phyloP scores from a whole-genome alignment of 2,113 vertebrate genomes.

The Alethe diademata region DNA sequence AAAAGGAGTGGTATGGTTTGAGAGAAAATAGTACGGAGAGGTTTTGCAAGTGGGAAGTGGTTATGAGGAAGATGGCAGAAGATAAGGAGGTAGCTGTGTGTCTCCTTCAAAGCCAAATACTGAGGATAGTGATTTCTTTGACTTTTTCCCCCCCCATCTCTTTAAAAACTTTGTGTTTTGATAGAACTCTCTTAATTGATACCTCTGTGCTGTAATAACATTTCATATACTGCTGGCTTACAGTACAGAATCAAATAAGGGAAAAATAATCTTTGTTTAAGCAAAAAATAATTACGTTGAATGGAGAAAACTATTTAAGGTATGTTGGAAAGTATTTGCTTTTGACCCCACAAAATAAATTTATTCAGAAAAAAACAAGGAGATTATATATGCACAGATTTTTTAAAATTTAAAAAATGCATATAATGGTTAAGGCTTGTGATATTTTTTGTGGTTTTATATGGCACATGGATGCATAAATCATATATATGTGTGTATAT shows the following conservation, averaged over 20 bases:
- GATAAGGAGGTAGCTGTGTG: not conserved
- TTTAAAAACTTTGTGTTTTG: not conserved
- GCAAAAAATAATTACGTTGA: not conserved
- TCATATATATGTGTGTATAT: accelerated
- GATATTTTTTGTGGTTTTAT: not conserved
- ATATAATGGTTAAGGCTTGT: not conserved
- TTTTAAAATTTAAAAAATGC: not conserved
- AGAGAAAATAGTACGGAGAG: not conserved
- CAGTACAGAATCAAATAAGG: not conserved
- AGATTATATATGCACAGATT: not conserved
- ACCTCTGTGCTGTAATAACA: not conserved
- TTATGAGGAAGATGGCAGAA: not conserved
- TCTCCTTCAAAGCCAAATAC: not conserved
- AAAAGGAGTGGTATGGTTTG: not conserved
- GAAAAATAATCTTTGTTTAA: not conserved
- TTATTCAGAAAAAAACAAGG: not conserved
- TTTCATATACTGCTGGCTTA: not conserved
- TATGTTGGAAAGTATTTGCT: not conserved
- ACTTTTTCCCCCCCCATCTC: not conserved
- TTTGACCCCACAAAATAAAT: not conserved
- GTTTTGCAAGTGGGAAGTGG: not conserved
- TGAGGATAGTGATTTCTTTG: not conserved
- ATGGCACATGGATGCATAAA: accelerated
- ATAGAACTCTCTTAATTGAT: not conserved
- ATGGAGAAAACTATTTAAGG: not conserved